Conservation (phyloP, 2,797 vertebrate species). For the Caiman crocodilus region DNA sequence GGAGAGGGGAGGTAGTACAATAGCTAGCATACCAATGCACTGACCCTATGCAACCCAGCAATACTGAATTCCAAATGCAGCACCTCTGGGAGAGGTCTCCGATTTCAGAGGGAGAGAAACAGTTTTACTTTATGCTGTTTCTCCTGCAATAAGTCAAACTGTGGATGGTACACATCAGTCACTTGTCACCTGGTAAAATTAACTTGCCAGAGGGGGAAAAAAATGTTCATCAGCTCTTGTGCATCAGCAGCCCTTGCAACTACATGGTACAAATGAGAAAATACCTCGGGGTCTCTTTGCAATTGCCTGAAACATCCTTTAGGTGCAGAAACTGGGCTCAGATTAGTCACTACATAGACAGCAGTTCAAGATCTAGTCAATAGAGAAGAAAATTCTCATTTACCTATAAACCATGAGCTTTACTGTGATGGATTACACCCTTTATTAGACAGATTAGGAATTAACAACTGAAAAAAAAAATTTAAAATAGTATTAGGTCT, state of each 20-base stretch:
- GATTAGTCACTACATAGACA: neutral
- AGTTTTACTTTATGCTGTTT: neutral
- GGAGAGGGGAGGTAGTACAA: neutral
- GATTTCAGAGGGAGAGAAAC: rapidly evolving
- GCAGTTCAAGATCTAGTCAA: neutral
- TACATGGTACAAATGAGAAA: rapidly evolving
- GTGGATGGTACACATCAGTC: rapidly evolving
- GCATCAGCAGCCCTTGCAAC: rapidly evolving
- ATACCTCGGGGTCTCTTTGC: neutral
- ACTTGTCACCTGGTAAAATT: neutral
- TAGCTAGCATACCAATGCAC: slow-evolving; percentile 50
- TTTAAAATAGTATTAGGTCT: neutral
- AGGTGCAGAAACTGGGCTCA: neutral
- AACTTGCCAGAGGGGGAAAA: neutral
- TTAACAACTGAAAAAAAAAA: neutral
- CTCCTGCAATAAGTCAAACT: neutral
- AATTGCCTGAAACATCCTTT: neutral
- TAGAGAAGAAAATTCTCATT: neutral
- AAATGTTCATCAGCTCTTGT: rapidly evolving
- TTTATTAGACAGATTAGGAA: neutral
- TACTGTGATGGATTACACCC: neutral
- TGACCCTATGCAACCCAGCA: slow-evolving; percentile 41
- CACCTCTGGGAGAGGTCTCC: neutral
- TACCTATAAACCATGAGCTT: no score
- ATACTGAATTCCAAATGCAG: neutral